Percentiles rank a stretch among this genome's conserved stretches.
phyloP scores from a whole-genome alignment of 2,797 vertebrate genomes.

The Perodicticus potto region DNA sequence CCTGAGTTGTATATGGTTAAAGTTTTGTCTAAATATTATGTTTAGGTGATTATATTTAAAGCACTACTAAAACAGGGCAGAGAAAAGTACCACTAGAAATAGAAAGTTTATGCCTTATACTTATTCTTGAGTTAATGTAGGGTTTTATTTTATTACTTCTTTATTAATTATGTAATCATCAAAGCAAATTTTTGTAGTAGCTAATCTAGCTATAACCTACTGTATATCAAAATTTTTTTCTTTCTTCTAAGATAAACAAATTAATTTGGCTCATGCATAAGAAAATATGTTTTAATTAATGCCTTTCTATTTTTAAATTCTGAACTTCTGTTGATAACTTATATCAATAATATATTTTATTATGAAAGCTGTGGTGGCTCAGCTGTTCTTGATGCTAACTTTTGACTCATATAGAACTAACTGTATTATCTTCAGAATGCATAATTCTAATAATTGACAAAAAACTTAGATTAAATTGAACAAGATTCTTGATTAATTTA shows the following conservation, averaged over 20 bases:
- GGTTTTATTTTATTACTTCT: background rate
- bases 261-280: background rate
- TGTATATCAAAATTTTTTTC: background rate
- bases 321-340: background rate
- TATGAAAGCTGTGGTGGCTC: background rate
- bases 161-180: background rate
- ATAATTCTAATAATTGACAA: background rate
- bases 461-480: background rate
- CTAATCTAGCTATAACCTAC: background rate
- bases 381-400: background rate
- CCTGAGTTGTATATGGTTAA: background rate
- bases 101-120: background rate
- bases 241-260: background rate
- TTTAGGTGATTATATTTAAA: constrained; percentile 17
- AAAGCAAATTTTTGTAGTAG: background rate
- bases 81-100: background rate
- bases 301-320: background rate
- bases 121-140: constrained; percentile 23
- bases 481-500: background rate
- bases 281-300: background rate
- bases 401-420: background rate
- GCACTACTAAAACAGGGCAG: background rate
- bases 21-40: constrained; percentile 9
- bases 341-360: background rate
- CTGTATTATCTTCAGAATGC: background rate